These are phyloP conservation scores for Acronicta alni DNA, from an alignment of 2,888 invertebrate species.

Conservation along the genomic window DNA sequence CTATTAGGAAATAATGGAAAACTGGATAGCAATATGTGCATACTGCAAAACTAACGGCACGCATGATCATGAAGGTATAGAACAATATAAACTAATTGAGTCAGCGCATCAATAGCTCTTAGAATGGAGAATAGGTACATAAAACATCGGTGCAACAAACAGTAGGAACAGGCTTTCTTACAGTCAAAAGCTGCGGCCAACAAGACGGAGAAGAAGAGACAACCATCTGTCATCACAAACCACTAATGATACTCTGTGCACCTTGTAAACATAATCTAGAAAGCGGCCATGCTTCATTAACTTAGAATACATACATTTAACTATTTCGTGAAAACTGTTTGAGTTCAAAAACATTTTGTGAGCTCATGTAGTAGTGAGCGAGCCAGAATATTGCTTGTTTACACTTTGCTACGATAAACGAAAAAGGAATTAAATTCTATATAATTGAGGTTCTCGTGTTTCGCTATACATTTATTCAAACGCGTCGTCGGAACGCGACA, in stretches of 20 bases:
- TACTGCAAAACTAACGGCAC: not conserved
- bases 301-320: too few relatives aligned
- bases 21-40: slow-evolving; percentile 10
- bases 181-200: too few relatives aligned
- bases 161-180: too few relatives aligned
- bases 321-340: too few relatives aligned
- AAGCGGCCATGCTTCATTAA: too few relatives aligned
- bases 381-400: slow-evolving; percentile 26
- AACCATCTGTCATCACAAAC: too few relatives aligned
- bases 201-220: too few relatives aligned
- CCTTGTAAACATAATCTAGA: too few relatives aligned
- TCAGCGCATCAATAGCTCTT: not conserved
- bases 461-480: slow-evolving; percentile 60
- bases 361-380: slow-evolving; percentile 19
- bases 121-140: not conserved
- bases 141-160: too few relatives aligned
- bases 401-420: slow-evolving; percentile 16
- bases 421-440: slow-evolving; percentile 28
- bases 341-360: too few relatives aligned
- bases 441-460: slow-evolving; percentile 54
- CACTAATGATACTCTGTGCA: too few relatives aligned
- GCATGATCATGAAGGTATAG: not conserved
- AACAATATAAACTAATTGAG: not conserved
- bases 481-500: slow-evolving; percentile 57
- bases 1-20: slow-evolving; percentile 39